A percentile compares a stretch with the other conserved stretches of the same genome.
These are phyloP conservation scores for Oncorhynchus mykiss DNA, from an alignment of 2,113 vertebrate genomes.

Conservation along the genomic window DNA sequence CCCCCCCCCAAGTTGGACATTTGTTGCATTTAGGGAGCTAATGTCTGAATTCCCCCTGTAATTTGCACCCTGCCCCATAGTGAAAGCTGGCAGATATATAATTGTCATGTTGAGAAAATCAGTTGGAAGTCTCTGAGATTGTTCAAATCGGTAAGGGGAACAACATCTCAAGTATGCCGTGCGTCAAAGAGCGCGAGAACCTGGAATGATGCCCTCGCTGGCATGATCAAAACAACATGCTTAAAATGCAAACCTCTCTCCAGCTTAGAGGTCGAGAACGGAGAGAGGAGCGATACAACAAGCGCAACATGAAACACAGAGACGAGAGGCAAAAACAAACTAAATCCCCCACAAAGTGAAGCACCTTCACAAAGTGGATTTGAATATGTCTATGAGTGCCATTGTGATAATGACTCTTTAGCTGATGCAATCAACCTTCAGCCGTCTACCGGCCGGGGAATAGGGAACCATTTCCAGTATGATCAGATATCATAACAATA, in stretches of 20 bases:
- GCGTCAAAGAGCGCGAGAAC: slow-evolving; percentile 65
- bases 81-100: slow-evolving; percentile 51
- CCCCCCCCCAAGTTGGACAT: too few relatives aligned
- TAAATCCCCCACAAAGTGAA: background rate
- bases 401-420: slow-evolving; percentile 34
- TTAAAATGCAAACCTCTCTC: slow-evolving; percentile 52
- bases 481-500: slow-evolving; percentile 33
- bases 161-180: slow-evolving; percentile 43
- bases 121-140: slow-evolving; percentile 55
- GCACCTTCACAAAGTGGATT: slow-evolving; percentile 31
- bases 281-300: slow-evolving; percentile 38
- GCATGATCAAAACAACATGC: slow-evolving; percentile 66
- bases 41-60: background rate
- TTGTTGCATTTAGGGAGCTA: too few relatives aligned
- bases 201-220: slow-evolving; percentile 50
- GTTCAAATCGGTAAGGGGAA: slow-evolving; percentile 53
- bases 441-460: slow-evolving; percentile 4
- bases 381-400: slow-evolving; percentile 28
- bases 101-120: slow-evolving; percentile 58
- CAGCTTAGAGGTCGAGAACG: slow-evolving; percentile 18
- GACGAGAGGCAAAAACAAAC: slow-evolving; percentile 13
- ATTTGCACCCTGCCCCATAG: slow-evolving; percentile 19
- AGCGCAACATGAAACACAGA: slow-evolving; percentile 37
- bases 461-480: slow-evolving; percentile 15
- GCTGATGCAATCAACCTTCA: slow-evolving; percentile 30